A percentile compares a stretch with the other conserved stretches of the same genome.
phyloP scores from a whole-genome alignment of 2,797 vertebrate genomes.

The Catharus ustulatus region DNA sequence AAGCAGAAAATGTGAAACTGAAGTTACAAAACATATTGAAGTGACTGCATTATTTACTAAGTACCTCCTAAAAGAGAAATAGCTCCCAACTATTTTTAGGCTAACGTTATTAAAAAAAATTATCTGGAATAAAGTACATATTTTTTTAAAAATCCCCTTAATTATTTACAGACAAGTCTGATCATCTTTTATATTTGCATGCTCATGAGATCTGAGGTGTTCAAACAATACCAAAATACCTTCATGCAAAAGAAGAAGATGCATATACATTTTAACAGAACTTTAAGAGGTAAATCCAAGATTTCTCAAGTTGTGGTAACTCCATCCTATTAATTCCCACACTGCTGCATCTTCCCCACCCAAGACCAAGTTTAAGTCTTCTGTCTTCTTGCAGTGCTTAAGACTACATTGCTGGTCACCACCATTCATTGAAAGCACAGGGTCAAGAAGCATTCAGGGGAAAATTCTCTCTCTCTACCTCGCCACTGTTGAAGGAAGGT shows the following conservation, averaged over 20 bases:
- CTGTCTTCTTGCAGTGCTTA: not conserved
- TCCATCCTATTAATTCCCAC: not conserved
- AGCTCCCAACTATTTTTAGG: not conserved
- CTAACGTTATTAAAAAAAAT: not conserved
- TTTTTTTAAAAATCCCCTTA: not conserved
- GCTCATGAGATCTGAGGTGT: not conserved
- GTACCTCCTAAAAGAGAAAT: not conserved
- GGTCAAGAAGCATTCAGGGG: not conserved
- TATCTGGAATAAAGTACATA: not conserved
- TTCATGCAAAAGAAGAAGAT: not conserved
- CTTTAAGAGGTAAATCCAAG: not conserved
- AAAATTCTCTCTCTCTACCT: not conserved
- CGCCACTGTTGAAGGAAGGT: not conserved
- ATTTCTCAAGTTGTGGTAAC: not conserved
- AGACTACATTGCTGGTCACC: not conserved
- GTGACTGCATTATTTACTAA: not conserved
- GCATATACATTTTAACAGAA: not conserved
- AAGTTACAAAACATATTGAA: not conserved
- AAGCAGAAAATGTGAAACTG: not conserved
- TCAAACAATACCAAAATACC: not conserved
- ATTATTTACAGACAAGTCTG: not conserved
- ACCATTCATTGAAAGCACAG: not conserved
- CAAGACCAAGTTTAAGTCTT: not conserved
- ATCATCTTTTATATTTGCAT: not conserved
- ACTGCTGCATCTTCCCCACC: not conserved